Evolutionary conservation across 2,888 invertebrate genomes (phyloP).

Genomic region (Julus scanicus): DNA sequence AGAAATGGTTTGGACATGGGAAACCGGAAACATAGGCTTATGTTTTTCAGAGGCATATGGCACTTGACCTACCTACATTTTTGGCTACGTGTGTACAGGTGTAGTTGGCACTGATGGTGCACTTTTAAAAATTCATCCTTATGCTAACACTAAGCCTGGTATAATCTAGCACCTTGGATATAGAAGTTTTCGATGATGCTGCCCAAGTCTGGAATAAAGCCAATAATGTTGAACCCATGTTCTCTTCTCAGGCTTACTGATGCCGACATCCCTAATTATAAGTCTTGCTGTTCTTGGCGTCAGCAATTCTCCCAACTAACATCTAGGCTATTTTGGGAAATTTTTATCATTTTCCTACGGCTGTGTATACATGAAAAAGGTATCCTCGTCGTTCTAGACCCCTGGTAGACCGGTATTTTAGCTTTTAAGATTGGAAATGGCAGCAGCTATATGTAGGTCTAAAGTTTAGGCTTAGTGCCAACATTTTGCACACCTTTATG

Average conservation of each 20-base stretch:
- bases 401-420: background rate
- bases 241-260: background rate
- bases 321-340: background rate
- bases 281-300: background rate
- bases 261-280: constrained; percentile 28
- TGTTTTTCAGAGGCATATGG: too few species aligned
- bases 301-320: constrained; percentile 27
- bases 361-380: background rate
- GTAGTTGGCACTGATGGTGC: background rate
- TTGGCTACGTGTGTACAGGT: background rate
- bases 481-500: background rate
- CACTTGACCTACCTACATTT: background rate
- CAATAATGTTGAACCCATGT: constrained; percentile 1
- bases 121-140: background rate
- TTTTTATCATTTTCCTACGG: background rate
- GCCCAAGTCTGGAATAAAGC: background rate
- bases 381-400: background rate
- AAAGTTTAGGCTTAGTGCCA: background rate
- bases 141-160: background rate
- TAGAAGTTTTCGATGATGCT: background rate
- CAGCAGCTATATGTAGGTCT: constrained; percentile 10
- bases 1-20: too few species aligned
- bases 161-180: background rate
- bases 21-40: too few species aligned
- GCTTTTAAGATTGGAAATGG: background rate